Conservation (phyloP, 1,140 invertebrate genomes). For the Hyposmocoma kahamanoa region DNA sequence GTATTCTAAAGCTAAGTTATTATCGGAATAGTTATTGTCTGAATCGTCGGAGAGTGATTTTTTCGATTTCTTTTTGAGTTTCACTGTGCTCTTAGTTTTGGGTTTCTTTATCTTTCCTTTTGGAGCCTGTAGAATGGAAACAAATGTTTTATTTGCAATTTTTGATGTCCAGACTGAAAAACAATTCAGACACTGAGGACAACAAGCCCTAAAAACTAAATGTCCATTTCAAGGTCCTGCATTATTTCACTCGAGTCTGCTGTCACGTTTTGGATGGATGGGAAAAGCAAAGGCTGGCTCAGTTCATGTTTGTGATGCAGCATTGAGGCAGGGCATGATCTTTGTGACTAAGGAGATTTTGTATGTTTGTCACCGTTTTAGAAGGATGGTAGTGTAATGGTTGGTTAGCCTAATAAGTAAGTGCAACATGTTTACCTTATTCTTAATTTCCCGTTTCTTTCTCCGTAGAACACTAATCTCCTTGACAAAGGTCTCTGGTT, state of each 20-base stretch:
- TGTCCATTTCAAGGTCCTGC: no score
- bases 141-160: neutral
- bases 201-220: no score
- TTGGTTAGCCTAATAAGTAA: no score
- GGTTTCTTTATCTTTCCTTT: neutral
- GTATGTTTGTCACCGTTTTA: no score
- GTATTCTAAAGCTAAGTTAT: neutral
- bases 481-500: slow-evolving; percentile 40
- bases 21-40: neutral
- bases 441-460: slow-evolving; percentile 1
- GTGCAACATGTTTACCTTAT: slow-evolving; percentile 16
- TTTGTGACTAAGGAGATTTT: no score
- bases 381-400: no score
- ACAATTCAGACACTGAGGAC: no score
- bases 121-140: neutral
- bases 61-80: neutral
- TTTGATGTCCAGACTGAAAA: neutral
- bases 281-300: no score
- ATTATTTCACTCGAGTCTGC: no score
- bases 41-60: neutral
- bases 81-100: neutral
- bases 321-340: no score
- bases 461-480: slow-evolving; percentile 13
- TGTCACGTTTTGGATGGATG: no score
- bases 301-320: no score